phyloP scores from a whole-genome alignment of 2,113 vertebrate genomes.

The Rhabdornis inornatus region DNA sequence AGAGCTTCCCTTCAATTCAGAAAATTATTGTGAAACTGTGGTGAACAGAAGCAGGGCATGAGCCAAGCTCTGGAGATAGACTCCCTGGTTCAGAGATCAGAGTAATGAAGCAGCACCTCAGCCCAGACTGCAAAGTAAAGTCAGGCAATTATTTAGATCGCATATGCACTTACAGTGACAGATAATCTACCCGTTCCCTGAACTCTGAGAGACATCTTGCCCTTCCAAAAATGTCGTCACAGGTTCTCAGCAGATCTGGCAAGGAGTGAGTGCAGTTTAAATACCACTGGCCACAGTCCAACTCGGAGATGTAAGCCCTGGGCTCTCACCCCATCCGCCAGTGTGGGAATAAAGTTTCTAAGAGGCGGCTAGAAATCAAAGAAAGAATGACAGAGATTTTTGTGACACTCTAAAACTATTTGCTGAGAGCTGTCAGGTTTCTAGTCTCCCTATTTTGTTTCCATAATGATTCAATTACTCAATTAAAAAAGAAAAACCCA shows the following conservation, averaged over 20 bases:
- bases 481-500: not conserved
- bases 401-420: not conserved
- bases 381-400: slow-evolving; percentile 28
- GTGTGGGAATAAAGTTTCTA: slow-evolving; percentile 45
- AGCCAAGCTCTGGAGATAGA: not conserved
- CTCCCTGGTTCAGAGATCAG: not conserved
- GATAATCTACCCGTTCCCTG: slow-evolving; percentile 18
- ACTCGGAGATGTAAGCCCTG: not conserved
- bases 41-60: not conserved
- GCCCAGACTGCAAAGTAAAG: not conserved
- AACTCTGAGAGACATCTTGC: slow-evolving; percentile 41
- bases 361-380: slow-evolving; percentile 19
- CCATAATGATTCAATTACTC: not conserved
- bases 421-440: slow-evolving; percentile 3
- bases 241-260: slow-evolving; percentile 30
- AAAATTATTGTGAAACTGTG: not conserved
- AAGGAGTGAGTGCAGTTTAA: not conserved
- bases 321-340: not conserved
- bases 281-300: slow-evolving; percentile 21
- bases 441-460: not conserved
- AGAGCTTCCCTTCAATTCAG: not conserved
- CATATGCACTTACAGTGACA: slow-evolving; percentile 6
- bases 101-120: not conserved
- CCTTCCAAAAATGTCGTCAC: slow-evolving; percentile 56
- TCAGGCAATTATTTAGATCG: slow-evolving; percentile 25